A percentile compares a stretch with the other conserved stretches of the same genome.
Evolutionary conservation across 2,888 invertebrate genomes (phyloP).

Genomic region (Lapara coniferarum): DNA sequence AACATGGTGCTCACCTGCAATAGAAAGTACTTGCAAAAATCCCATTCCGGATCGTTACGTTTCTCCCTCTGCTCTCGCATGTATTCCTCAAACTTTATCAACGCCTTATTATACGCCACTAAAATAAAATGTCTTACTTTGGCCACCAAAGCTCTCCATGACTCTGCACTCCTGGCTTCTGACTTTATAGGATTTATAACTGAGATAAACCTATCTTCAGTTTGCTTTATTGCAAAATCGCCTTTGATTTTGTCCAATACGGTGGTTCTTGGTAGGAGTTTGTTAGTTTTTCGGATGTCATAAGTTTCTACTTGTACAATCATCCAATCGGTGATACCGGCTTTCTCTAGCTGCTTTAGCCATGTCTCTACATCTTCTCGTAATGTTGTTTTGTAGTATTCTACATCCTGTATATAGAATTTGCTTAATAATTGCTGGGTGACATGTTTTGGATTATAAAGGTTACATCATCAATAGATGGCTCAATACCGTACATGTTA

Average conservation of each 20-base stretch:
- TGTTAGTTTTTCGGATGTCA: conserved; percentile 95
- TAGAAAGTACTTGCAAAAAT: conserved; percentile 96
- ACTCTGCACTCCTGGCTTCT: conserved; percentile 94
- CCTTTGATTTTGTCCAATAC: conserved; percentile 97
- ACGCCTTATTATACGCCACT: conserved; percentile 92
- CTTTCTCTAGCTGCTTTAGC: conserved; percentile 90
- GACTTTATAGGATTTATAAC: conserved; percentile 95
- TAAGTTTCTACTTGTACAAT: conserved; percentile 96
- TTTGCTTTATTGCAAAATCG: conserved; percentile 95
- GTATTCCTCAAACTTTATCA: conserved; percentile 94
- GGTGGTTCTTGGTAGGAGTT: conserved; percentile 94
- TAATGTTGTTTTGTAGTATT: conserved; percentile 93
- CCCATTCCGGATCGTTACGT: conserved; percentile 95
- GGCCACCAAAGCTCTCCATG: conserved; percentile 93
- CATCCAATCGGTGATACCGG: conserved; percentile 95
- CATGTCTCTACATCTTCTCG: conserved; percentile 95
- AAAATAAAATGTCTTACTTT: conserved; percentile 93
- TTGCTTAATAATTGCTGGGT: not conserved
- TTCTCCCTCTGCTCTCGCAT: conserved; percentile 95
- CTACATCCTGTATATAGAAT: conserved; percentile 89
- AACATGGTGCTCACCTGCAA: conserved; percentile 86
- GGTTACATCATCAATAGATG: too few relatives aligned
- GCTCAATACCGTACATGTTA: too few relatives aligned
- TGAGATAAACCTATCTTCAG: conserved; percentile 92
- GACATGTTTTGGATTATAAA: too few relatives aligned